Base-by-base conservation (phyloP, 2,888 invertebrate species). In the Noctua fimbriata region DNA sequence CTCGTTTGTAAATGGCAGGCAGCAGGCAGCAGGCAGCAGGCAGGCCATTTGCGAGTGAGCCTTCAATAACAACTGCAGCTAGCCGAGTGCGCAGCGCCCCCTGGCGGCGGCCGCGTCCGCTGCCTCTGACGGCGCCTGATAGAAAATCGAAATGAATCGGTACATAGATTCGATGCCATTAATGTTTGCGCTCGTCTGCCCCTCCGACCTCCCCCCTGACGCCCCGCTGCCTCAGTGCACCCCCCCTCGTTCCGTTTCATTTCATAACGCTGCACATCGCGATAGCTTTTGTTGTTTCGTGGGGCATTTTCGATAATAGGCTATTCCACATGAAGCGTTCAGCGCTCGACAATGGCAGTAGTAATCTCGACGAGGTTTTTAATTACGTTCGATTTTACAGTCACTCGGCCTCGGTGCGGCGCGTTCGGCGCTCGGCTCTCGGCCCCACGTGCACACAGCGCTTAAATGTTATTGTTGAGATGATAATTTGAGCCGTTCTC, bases 71-170 rank as follows among this genome's bases (percentile, higher is more conserved):
- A 41, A 63, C 28, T 74, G 86, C 83, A 79, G 76, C 18, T n/a
- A 69, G 79, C 28, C 55, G 24, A 52, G 81, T 5, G 44, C 3
- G 44, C 67, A 16, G 66, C 63, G 70, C 58, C 76, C 78, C 69
- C 73, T 36, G 71, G 77, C 72, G 79, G 73, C 44, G 69, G 36
- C 69, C 47, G 76, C 92, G 93, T 91, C 94, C 91, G 90, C 93
- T 94, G 94, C 90, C 76, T 44, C 78, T 89, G 94, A 93, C 93
- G 89, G 92, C 89, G 83, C 82, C 83, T 90, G 90, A 93, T 92
- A 91, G 91, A 91, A 93, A 93, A 93, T 90, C 86, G 85, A 87
- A 89, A 88, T 84, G 88, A 91, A 91, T 92, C 92, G 90, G 92
- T 92, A 89, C 89, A 89, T 83, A 83, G 82, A 36, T 36, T 78